These are phyloP conservation scores for Diceros bicornis DNA, from an alignment of 2,797 vertebrate species.

Conservation along the genomic window DNA sequence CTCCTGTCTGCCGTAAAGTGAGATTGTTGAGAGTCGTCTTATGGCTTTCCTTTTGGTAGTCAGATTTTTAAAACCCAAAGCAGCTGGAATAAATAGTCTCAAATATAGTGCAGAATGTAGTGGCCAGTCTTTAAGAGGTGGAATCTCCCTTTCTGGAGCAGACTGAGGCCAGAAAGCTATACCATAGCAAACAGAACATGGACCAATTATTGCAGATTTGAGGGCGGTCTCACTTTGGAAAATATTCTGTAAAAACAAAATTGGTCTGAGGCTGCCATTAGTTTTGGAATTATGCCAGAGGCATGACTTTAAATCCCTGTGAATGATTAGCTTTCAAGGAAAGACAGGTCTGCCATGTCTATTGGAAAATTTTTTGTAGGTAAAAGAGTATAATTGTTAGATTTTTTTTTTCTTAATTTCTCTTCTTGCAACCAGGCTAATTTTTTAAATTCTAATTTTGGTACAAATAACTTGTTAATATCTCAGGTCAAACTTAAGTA, in stretches of 20 bases:
- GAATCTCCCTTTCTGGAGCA: background rate
- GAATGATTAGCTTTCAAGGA: background rate
- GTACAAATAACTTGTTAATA: background rate
- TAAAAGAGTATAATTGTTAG: background rate
- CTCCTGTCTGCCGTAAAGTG: background rate
- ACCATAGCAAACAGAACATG: background rate
- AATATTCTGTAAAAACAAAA: constrained; percentile 1
- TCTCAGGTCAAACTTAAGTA: background rate
- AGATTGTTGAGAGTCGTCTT: background rate
- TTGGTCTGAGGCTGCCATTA: background rate
- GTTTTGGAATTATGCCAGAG: constrained; percentile 35
- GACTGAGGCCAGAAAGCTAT: background rate
- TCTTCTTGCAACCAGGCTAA: background rate
- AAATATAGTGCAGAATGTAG: background rate
- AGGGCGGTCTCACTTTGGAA: background rate
- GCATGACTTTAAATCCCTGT: background rate
- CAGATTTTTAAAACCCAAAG: background rate
- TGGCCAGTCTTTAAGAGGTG: background rate
- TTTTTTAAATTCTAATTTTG: constrained; percentile 53
- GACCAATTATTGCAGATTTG: background rate
- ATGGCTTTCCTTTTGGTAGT: background rate
- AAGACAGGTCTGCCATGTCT: constrained; percentile 2
- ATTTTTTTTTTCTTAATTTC: constrained; percentile 10
- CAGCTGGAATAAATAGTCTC: background rate
- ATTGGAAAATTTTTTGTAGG: background rate